Evolutionary conservation across 2,797 vertebrate species (phyloP), one percentile per base, ranked within the genome.

Genomic region (Melanotaenia maccullochi): DNA sequence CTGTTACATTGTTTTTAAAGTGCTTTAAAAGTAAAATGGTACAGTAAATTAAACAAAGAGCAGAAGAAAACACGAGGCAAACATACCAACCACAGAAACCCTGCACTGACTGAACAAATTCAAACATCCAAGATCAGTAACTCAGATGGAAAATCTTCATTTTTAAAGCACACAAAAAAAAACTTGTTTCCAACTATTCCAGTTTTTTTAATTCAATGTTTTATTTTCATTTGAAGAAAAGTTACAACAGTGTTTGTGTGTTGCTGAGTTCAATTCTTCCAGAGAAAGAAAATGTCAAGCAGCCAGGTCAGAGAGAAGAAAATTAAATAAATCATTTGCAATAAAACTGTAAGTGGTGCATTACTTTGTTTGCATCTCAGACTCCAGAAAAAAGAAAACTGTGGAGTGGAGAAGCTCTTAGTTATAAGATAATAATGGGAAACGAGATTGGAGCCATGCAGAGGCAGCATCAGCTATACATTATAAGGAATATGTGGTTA

Each of bases 371-470:
- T 54, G 4, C 12, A 49, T 56, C 25, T 40, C 2, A 38, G 28
- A 25, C 35, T 3, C 7, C 35, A 30, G 16, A 65, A 42, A 42
- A n/a, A 42, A 12, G 1, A 12, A 2, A 30, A 6, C 16, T 8
- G 49, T 33, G 44, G 12, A 18, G 44, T 8, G n/a, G 6, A n/a
- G 36, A 35, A 8, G 20, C 58, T 62, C 55, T 40, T 51, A 51
- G 28, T 47, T 63, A 25, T 30, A 28, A 67, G 22, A 60, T 74
- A 56, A 56, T 51, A 47, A 65, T 65, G n/a, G 4, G 14, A 61
- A 40, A 78, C n/a, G 30, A 55, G 40, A 32, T 33, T 36, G 18
- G 2, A 44, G 28, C 55, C 4, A 12, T 36, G 55, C 14, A 22
- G 9, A 33, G 3, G 32, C 28, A 55, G 51, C 20, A 47, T 32